Base-by-base conservation (phyloP, 2,888 invertebrate species). In the Spilosoma lubricipeda region DNA sequence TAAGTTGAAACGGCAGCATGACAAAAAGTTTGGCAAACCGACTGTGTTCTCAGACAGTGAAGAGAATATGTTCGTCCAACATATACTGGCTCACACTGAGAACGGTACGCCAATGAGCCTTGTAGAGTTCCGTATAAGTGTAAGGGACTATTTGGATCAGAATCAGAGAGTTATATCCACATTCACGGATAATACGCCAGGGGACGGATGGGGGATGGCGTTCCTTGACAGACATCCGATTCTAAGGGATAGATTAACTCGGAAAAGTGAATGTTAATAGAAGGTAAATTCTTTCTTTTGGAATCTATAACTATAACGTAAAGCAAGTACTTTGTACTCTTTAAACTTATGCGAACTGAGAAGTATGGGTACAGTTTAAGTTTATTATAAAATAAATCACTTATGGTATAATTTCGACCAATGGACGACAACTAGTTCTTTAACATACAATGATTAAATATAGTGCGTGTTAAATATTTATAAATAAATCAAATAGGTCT, bases 1-100 rank as follows among this genome's bases (percentile, higher is more conserved):
- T 4, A 67, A 67, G 30, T 48, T 67, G 11, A 45, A 67, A 15
- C 8, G 48, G 15, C 48, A 67, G 30, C 67, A 48, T 27, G 4
- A 45, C 9, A 67, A 48, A 45, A 67, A 67, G 15, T 48, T 67
- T 27, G 67, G 67, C 20, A 67, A 67, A 11, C 67, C 67, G 15
- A 67, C 48, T 20, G 30, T 30, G 3, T 67, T 67, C 30, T 67
- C 67, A 33, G 45, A 48, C 8, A 30, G 27, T 20, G 67, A 67
- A 67, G 67, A 67, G 30, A 48, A 45, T 33, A 67, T 67, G 56
- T 56, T 69, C 69, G 69, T 69, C 9, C n/a, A 36, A 23, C 33
- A 45, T 30, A 27, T 45, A 67, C 45, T 67, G 18, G 67, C 45
- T 27, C 45, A 18, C 18, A 67, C 67, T 7, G 67, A 67, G 45